These are phyloP conservation scores for Mechanitis mazaeus DNA, from an alignment of 2,888 invertebrate species.

Conservation along the genomic window DNA sequence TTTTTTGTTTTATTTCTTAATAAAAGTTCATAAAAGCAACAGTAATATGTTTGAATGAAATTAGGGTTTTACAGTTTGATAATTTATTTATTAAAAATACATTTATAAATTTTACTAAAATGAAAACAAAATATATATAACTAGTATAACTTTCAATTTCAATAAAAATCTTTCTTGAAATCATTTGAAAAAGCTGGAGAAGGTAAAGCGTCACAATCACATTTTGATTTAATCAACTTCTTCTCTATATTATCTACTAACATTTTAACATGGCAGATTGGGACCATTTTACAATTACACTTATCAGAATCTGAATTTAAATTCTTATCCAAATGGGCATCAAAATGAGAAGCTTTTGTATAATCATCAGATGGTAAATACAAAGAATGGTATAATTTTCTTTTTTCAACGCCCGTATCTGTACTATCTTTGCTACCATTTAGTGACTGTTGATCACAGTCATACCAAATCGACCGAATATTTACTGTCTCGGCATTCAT, in stretches of 20 bases:
- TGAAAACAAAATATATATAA: neutral
- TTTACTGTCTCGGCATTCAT: constrained; percentile 27
- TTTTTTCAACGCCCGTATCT: constrained; percentile 28
- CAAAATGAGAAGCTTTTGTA: constrained; percentile 26
- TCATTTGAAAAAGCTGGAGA: constrained; percentile 59
- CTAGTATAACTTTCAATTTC: neutral
- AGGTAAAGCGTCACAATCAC: constrained; percentile 58
- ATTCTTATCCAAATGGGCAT: constrained; percentile 20
- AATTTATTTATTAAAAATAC: too few relatives aligned
- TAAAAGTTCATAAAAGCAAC: too few relatives aligned
- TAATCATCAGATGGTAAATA: constrained; percentile 36
- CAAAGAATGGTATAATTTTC: constrained; percentile 36
- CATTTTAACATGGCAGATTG: constrained; percentile 68
- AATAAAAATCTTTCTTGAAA: constrained; percentile 33
- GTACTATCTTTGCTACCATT: constrained; percentile 22
- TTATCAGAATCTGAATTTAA: constrained; percentile 8
- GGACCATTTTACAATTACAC: constrained; percentile 60
- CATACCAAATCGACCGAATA: constrained; percentile 22
- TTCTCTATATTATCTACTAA: constrained; percentile 61
- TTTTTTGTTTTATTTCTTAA: too few relatives aligned
- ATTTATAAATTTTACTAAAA: neutral
- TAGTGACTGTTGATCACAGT: constrained; percentile 8
- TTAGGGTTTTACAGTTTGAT: too few relatives aligned
- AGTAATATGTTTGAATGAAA: too few relatives aligned
- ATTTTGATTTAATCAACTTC: constrained; percentile 49